Evolutionary conservation across 1,140 invertebrate genomes (phyloP), one percentile per base, ranked within the genome.

Genomic region (Drosophila neocordata): DNA sequence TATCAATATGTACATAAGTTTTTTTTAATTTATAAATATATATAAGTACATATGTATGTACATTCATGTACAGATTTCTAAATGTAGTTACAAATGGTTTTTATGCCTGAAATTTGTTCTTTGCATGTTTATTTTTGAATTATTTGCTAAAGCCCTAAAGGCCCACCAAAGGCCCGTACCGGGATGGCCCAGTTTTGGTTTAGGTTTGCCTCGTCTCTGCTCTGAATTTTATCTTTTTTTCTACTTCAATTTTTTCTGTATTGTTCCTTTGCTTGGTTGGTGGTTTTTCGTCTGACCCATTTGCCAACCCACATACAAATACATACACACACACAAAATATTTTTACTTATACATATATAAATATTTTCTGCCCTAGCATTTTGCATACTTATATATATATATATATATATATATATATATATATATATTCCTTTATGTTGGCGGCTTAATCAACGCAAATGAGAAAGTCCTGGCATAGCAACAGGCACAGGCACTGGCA

Each of bases 361-460:
- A 7, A 52, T 61, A 65, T 57, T 38, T 44, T 57, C 48, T 22
- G 69, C 51, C 55, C 18, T 57, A 59, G 61, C n/a, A 15, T 20
- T 31, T 31, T 31, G 1, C 4, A 1, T 4, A 2, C 24, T 2
- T 24, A 2, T 24, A 24, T 24, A 24, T 24, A 24, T 24, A 24
- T 24, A 31, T 72, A 60, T 78, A 44, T 69, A 63, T 71, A 53
- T 72, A 62, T 65, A 72, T 70, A 64, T 27, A 55, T 73, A 56
- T 68, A 65, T 63, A 73, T 73, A 60, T 66, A 15, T 52, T 53
- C 27, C 51, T 62, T 59, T 31, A 13, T 57, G 56, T 22, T 31
- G 53, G 53, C 61, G 61, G 75, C 75, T 79, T 82, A 82, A 82
- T 82, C 79, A 82, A 83, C 70, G 70, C 75, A 83, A 82, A 78